Base-by-base conservation (phyloP, 2,113 vertebrate species). In the Melanostigma gelatinosum region DNA sequence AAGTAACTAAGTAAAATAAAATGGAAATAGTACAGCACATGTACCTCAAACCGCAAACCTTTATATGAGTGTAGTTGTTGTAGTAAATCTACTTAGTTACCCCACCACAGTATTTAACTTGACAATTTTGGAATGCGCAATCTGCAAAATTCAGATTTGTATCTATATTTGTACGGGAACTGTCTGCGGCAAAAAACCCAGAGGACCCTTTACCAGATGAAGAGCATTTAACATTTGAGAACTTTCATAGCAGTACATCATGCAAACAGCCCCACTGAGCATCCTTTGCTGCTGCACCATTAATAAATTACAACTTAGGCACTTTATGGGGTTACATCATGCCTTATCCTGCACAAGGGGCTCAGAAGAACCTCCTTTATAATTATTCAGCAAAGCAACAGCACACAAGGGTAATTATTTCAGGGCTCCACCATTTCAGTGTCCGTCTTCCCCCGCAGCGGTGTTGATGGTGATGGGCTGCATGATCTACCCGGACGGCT, bases 401-500 rank as follows among this genome's bases (percentile, higher is more conserved):
- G 46, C 24, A 67, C 78, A 68, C 64, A 71, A 29, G 54, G 75
- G 66, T 73, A 48, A 70, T 64, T 46, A 82, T 34, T 73, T 40
- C 61, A 84, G 40, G 64, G 48, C 32, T 71, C 16, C 81, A 55
- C 24, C 50, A 60, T 42, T 32, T 78, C 15, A 46, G 15, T 72
- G 32, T 52, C 22, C 58, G 44, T 63, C 70, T n/a, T 72, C 72
- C 76, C 46, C 75, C 18, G 1, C 90, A 99, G 98, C 96, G 0
- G 95, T 91, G 0, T 94, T 98, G 87, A 93, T 99, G 86, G 95
- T 95, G 92, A 96, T 98, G 18, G 98, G 98, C 48, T 99, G 98
- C 88, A 92, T 99, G 91, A 98, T 99, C 91, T 99, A 99, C 88
- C 98, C 98, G 0, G 98, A 99, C 0, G 98, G 98, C 12, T 99